Percentiles rank a stretch among this genome's conserved stretches.
Conservation (phyloP, 1,140 invertebrate species). For the Sycophila sp. region DNA sequence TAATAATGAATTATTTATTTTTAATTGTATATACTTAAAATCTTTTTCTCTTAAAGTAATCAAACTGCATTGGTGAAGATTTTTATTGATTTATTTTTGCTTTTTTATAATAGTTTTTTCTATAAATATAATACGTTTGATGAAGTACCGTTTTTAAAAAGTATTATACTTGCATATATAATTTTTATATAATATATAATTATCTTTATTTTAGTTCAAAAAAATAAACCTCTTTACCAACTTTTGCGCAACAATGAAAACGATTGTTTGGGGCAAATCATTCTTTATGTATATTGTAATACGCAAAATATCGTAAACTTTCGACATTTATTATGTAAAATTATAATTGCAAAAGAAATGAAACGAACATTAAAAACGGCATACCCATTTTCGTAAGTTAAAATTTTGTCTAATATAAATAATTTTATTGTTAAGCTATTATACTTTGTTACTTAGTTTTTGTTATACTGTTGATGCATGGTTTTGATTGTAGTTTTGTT, state of each 20-base stretch:
- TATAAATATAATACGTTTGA: too few species aligned
- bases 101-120: too few species aligned
- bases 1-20: background rate
- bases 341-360: too few species aligned
- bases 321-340: too few species aligned
- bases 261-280: background rate
- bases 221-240: background rate
- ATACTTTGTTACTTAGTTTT: too few species aligned
- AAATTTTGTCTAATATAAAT: background rate
- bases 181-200: conserved; percentile 15
- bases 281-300: background rate
- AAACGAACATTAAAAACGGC: background rate
- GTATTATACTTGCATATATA: conserved; percentile 1
- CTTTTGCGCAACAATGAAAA: background rate
- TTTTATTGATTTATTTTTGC: too few species aligned
- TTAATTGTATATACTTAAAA: too few species aligned
- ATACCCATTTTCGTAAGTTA: background rate
- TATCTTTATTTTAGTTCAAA: background rate
- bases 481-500: background rate
- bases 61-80: too few species aligned
- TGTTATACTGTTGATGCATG: too few species aligned
- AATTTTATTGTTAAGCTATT: too few species aligned
- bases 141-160: too few species aligned
- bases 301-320: too few species aligned
- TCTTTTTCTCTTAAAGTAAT: background rate